A percentile compares a stretch with the other conserved stretches of the same genome.
These are phyloP conservation scores for Tillus elongatus DNA, from an alignment of 2,888 invertebrate species.

Conservation along the genomic window DNA sequence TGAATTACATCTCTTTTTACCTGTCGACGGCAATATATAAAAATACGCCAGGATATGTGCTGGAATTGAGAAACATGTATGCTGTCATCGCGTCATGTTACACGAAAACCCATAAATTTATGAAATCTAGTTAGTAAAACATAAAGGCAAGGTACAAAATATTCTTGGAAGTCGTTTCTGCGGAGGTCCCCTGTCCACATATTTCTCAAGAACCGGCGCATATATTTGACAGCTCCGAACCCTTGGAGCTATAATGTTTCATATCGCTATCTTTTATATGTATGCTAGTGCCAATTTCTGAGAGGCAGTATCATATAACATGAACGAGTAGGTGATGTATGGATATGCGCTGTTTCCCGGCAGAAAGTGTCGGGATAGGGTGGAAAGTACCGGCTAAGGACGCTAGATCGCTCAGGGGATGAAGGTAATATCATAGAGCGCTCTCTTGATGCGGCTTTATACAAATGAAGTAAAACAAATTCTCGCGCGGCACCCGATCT, in stretches of 20 bases:
- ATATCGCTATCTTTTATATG: constrained; percentile 36
- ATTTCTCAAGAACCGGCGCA: constrained; percentile 29
- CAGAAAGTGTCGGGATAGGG: too few relatives aligned
- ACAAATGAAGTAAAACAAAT: constrained; percentile 37
- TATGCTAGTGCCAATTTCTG: constrained; percentile 36
- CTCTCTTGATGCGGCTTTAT: constrained; percentile 28
- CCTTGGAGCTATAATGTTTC: constrained; percentile 36
- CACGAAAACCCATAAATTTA: too few relatives aligned
- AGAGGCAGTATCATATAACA: constrained; percentile 35
- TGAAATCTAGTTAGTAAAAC: too few relatives aligned
- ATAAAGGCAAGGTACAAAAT: too few relatives aligned
- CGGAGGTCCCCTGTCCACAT: constrained; percentile 29
- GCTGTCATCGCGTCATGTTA: too few relatives aligned
- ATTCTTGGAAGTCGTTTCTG: constrained; percentile 26
- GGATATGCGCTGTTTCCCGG: constrained; percentile 29
- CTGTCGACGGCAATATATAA: too few relatives aligned
- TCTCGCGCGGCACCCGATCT: constrained; percentile 31
- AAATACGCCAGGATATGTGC: too few relatives aligned
- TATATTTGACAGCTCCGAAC: constrained; percentile 34
- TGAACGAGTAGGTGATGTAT: constrained; percentile 31
- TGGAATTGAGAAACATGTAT: too few relatives aligned
- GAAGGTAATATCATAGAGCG: constrained; percentile 31
- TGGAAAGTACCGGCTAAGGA: constrained; percentile 35
- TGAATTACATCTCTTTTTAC: too few relatives aligned
- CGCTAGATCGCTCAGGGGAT: constrained; percentile 31